A percentile compares a stretch with the other conserved stretches of the same genome.
Conservation (phyloP, 2,888 invertebrate genomes). For the Parthenolecanium corni region DNA sequence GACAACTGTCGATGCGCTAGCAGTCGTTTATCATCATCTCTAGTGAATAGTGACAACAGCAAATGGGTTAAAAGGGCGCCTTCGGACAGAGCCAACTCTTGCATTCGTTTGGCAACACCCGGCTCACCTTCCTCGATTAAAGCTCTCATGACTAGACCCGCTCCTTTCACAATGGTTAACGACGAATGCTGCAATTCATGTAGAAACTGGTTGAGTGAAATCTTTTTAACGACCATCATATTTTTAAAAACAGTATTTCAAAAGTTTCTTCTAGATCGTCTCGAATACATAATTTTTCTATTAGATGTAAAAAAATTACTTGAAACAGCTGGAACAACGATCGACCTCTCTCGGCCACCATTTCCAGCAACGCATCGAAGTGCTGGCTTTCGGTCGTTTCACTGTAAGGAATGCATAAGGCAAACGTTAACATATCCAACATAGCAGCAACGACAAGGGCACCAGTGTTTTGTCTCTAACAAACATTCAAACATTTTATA, state of each 20-base stretch:
- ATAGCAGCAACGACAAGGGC: conserved; percentile 93
- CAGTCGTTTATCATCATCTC: conserved; percentile 64
- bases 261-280: too few species aligned
- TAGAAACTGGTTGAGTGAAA: neutral
- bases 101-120: conserved; percentile 88
- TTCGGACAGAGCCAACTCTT: conserved; percentile 87
- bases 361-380: conserved; percentile 82
- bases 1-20: conserved; percentile 84
- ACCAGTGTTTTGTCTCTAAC: conserved; percentile 79
- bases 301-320: conserved; percentile 40
- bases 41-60: conserved; percentile 75
- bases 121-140: conserved; percentile 93
- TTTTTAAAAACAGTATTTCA: too few species aligned
- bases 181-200: conserved; percentile 67
- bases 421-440: conserved; percentile 95
- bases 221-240: neutral
- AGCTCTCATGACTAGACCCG: conserved; percentile 92
- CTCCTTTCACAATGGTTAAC: conserved; percentile 90
- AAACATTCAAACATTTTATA: conserved; percentile 27
- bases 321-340: conserved; percentile 85
- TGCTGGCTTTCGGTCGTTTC: conserved; percentile 97
- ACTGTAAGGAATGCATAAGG: conserved; percentile 95
- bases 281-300: too few species aligned
- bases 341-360: conserved; percentile 86
- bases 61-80: conserved; percentile 91